Conservation (phyloP, 2,113 vertebrate genomes). For the Engystomops pustulosus region DNA sequence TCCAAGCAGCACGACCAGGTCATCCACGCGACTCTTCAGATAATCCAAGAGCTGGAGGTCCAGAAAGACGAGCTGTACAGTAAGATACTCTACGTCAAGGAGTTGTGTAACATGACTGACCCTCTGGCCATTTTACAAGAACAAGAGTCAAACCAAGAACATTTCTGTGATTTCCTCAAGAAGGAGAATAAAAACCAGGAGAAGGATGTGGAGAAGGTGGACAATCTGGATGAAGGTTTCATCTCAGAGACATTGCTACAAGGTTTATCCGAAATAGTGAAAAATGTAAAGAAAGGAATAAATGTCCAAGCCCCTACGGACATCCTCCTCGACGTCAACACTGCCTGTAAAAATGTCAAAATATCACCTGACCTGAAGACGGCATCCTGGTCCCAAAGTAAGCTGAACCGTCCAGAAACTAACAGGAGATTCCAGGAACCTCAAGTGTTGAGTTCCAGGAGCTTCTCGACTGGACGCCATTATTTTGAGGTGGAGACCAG, state of each 20-base stretch:
- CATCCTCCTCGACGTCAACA: constrained; percentile 20
- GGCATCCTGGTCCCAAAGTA: neutral
- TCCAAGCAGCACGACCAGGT: neutral
- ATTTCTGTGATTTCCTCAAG: neutral
- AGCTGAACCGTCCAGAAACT: neutral
- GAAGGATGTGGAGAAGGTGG: no score
- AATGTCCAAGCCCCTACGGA: neutral
- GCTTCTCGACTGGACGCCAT: constrained; percentile 9
- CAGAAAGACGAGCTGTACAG: neutral
- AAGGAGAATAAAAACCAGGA: neutral
- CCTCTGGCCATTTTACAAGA: neutral
- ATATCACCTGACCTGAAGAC: constrained; percentile 28
- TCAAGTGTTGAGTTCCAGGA: constrained; percentile 23
- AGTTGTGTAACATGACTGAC: constrained; percentile 17
- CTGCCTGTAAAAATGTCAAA: neutral
- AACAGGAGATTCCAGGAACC: neutral
- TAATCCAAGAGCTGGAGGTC: constrained; percentile 24
- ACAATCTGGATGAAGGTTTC: neutral
- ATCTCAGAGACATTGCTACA: neutral
- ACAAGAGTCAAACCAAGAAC: neutral
- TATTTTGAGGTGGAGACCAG: constrained; percentile 48
- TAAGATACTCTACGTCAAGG: constrained; percentile 13
- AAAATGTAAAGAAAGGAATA: neutral
- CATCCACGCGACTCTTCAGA: neutral
- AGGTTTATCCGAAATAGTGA: neutral